phyloP scores from a whole-genome alignment of 1,140 invertebrate genomes.

The Camponotus vicinus region DNA sequence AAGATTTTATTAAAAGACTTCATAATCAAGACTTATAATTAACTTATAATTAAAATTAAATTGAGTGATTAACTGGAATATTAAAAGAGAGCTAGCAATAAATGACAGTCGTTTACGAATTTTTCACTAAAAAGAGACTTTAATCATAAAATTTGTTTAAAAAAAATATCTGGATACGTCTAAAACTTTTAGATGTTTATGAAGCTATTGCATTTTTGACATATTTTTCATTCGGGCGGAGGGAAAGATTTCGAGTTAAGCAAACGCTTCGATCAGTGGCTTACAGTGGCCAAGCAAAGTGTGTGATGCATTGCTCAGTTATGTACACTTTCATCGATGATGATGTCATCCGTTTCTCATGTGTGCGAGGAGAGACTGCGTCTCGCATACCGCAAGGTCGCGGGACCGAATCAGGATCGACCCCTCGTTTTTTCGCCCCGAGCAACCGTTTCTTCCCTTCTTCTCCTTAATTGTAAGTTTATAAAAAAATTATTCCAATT shows the following conservation, averaged over 20 bases:
- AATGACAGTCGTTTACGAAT: too few relatives aligned
- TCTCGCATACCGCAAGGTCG: slow-evolving; percentile 75
- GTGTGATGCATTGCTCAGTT: slow-evolving; percentile 82
- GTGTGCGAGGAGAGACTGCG: slow-evolving; percentile 63
- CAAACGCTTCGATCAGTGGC: slow-evolving; percentile 8
- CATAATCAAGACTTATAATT: too few relatives aligned
- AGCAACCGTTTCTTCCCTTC: slow-evolving; percentile 4
- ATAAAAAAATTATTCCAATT: not conserved
- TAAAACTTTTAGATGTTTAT: not conserved
- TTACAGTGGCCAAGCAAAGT: slow-evolving; percentile 8
- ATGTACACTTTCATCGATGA: slow-evolving; percentile 82
- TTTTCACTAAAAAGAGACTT: too few relatives aligned
- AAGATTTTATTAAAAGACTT: not conserved
- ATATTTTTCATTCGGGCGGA: not conserved
- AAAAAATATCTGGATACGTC: not conserved
- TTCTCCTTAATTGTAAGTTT: too few relatives aligned
- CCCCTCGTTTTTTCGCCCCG: slow-evolving; percentile 11
- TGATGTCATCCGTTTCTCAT: slow-evolving; percentile 80
- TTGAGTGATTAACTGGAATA: too few relatives aligned
- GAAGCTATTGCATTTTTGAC: not conserved
- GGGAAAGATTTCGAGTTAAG: not conserved
- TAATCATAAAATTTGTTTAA: not conserved
- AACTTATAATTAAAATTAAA: too few relatives aligned
- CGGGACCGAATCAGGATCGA: slow-evolving; percentile 62
- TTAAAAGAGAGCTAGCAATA: too few relatives aligned